Conservation (phyloP, 2,888 invertebrate species). For the Scaeva pyrastri region DNA sequence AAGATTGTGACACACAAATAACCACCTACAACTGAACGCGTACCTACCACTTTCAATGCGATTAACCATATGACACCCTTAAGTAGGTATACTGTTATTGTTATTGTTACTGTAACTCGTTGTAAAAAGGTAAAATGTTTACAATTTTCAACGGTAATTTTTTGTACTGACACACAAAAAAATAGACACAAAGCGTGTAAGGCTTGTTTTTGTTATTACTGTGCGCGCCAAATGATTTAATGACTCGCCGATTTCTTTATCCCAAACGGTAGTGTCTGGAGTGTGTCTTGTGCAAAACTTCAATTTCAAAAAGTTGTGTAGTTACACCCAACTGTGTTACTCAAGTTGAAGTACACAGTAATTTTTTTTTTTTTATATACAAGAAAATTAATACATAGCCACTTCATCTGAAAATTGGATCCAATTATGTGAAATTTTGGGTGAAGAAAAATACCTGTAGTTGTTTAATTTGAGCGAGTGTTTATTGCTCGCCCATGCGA, state of each 20-base stretch:
- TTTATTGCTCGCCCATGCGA: slow-evolving; percentile 22
- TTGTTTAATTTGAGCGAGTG: background rate
- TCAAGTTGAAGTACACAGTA: slow-evolving; percentile 6
- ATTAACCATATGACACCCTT: slow-evolving; percentile 67
- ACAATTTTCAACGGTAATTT: slow-evolving; percentile 1
- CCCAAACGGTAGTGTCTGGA: background rate
- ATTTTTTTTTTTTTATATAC: slow-evolving; percentile 13
- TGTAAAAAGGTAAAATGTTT: slow-evolving; percentile 2
- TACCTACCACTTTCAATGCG: slow-evolving; percentile 10
- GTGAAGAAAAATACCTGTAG: background rate
- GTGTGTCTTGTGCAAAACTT: slow-evolving; percentile 26
- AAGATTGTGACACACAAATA: slow-evolving; percentile 45
- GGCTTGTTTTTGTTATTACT: slow-evolving; percentile 19
- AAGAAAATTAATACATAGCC: slow-evolving; percentile 13
- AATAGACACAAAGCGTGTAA: background rate
- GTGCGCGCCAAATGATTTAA: slow-evolving; percentile 38
- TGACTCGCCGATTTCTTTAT: background rate
- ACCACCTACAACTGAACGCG: slow-evolving; percentile 36
- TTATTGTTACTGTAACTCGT: background rate
- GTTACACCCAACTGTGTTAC: slow-evolving; percentile 8
- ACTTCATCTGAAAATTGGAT: slow-evolving; percentile 28
- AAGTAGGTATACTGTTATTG: slow-evolving; percentile 47
- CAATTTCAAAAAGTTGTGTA: background rate
- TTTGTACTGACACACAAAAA: background rate
- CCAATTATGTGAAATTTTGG: slow-evolving; percentile 34